Evolutionary conservation across 64 coral and sea anemone species (phyloP).

Genomic region (Hydrozoanthus tunicans): DNA sequence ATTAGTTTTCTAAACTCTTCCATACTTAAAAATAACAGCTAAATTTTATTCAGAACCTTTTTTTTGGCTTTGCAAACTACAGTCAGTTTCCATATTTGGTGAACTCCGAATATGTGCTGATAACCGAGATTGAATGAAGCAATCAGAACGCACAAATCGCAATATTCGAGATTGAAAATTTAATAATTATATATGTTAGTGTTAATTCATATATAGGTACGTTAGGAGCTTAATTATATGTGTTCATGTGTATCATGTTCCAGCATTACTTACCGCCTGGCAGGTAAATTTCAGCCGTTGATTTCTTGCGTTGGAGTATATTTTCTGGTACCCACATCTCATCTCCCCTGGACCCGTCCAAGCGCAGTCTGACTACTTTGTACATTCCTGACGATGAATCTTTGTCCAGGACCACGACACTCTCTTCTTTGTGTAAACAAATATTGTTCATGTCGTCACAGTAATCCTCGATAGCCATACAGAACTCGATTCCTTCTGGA

Average conservation of each 20-base stretch:
- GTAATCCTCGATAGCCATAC: conserved; percentile 78
- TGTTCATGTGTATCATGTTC: neutral
- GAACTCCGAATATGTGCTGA: no score
- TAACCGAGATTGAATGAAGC: no score
- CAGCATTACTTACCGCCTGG: conserved; percentile 36
- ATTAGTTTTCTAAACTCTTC: no score
- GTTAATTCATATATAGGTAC: no score
- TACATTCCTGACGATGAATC: conserved; percentile 81
- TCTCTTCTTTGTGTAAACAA: conserved; percentile 75
- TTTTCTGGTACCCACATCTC: conserved; percentile 85
- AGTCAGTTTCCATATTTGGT: no score
- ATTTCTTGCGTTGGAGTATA: conserved; percentile 70
- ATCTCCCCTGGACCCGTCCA: conserved; percentile 82
- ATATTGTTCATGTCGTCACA: conserved; percentile 79
- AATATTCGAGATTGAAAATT: no score
- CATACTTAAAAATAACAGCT: no score
- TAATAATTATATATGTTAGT: no score
- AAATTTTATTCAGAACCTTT: no score
- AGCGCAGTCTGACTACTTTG: conserved; percentile 75
- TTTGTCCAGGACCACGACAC: conserved; percentile 76
- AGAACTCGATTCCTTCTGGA: conserved; percentile 83
- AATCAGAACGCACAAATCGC: no score
- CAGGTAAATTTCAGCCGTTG: conserved; percentile 71
- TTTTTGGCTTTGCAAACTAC: no score
- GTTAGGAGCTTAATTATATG: neutral